Percentiles rank a stretch among this genome's conserved stretches.
These are phyloP conservation scores for Daptonema setosum DNA, from an alignment of 2,888 invertebrate genomes.

Conservation along the genomic window DNA sequence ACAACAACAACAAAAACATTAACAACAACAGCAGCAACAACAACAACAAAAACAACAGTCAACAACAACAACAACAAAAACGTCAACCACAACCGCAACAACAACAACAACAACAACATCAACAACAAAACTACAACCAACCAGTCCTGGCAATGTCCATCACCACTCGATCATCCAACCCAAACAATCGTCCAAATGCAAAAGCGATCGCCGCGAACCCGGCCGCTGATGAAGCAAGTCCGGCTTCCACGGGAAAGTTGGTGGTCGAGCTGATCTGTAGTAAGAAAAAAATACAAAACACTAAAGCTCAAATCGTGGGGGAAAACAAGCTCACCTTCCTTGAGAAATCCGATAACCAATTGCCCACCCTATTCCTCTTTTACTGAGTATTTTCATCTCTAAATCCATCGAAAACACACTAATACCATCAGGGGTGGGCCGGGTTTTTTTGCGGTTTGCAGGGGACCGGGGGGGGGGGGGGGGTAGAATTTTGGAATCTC, in stretches of 20 bases:
- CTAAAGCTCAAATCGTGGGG: too few relatives aligned
- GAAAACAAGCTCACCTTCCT: too few relatives aligned
- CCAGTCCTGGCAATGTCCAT: neutral
- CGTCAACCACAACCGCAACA: neutral
- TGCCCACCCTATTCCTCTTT: too few relatives aligned
- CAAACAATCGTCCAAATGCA: slow-evolving; percentile 17
- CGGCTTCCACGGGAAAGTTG: slow-evolving; percentile 95
- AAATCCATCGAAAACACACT: too few relatives aligned
- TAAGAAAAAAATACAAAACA: neutral
- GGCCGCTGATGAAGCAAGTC: slow-evolving; percentile 89
- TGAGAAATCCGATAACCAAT: too few relatives aligned
- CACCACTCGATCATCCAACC: slow-evolving; percentile 21
- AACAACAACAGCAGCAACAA: neutral
- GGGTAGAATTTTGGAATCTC: too few relatives aligned
- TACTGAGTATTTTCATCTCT: too few relatives aligned
- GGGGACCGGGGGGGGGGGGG: too few relatives aligned
- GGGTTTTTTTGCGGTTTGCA: too few relatives aligned
- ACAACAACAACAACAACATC: neutral
- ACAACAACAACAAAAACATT: neutral
- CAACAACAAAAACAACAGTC: neutral
- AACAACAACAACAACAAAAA: too few relatives aligned
- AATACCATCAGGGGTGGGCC: too few relatives aligned
- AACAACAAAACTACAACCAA: neutral
- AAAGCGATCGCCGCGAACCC: slow-evolving; percentile 51
- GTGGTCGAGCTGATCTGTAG: slow-evolving; percentile 40